A percentile compares a stretch with the other conserved stretches of the same genome.
phyloP scores from a whole-genome alignment of 2,113 vertebrate species.

The Chrysemys picta region DNA sequence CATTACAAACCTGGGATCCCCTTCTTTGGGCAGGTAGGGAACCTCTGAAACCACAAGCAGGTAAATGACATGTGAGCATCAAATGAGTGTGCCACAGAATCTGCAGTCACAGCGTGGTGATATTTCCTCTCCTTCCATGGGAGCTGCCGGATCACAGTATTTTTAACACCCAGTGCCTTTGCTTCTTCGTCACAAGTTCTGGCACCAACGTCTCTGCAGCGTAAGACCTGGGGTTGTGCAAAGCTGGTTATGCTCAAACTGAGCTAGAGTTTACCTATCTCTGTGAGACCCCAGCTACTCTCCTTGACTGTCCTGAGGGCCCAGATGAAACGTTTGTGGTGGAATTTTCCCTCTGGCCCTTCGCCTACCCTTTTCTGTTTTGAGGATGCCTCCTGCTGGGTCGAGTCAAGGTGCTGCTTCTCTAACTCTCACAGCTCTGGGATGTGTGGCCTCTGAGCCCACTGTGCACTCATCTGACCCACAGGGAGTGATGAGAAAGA shows the following conservation, averaged over 20 bases:
- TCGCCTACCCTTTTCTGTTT: not conserved
- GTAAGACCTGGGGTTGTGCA: not conserved
- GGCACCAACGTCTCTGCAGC: not conserved
- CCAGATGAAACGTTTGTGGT: not conserved
- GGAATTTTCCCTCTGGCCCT: not conserved
- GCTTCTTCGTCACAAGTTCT: not conserved
- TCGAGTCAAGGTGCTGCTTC: not conserved
- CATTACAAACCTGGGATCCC: conserved; percentile 77
- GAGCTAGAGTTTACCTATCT: not conserved
- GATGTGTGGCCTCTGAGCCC: not conserved
- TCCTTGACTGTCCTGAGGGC: not conserved
- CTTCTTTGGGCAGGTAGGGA: conserved; percentile 78
- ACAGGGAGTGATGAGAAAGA: not conserved
- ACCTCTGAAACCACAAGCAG: not conserved
- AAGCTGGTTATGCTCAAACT: not conserved
- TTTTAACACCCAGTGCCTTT: not conserved
- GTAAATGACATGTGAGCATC: not conserved
- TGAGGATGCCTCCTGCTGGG: not conserved
- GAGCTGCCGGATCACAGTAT: not conserved
- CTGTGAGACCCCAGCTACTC: not conserved
- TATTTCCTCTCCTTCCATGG: rapidly evolving
- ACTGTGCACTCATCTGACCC: not conserved
- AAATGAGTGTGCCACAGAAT: not conserved
- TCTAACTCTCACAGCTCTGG: not conserved
- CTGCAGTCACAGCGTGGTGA: not conserved